phyloP scores from a whole-genome alignment of 2,113 vertebrate species.

The Zapus hudsonius region DNA sequence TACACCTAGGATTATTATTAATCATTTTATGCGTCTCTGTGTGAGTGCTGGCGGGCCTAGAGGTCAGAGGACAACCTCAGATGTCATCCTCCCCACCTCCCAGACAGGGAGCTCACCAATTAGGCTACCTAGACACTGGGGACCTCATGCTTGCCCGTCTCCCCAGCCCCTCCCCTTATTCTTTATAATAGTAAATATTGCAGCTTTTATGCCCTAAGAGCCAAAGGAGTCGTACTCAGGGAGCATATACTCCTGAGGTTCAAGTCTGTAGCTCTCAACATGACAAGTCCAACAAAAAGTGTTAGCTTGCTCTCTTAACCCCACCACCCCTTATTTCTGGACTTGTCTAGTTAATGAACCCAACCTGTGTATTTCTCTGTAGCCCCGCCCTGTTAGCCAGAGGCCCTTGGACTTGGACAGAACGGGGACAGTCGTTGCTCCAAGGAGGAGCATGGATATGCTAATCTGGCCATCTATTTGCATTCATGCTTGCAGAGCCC shows the following conservation, averaged over 20 bases:
- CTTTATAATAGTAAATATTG: background rate
- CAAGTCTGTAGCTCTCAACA: background rate
- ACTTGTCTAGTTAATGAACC: background rate
- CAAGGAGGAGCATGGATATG: background rate
- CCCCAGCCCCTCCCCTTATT: background rate
- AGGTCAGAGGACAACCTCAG: too few species aligned
- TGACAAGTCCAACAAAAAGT: background rate
- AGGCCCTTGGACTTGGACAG: background rate
- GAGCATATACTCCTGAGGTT: background rate
- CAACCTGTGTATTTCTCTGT: background rate
- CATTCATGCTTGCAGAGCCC: too few species aligned
- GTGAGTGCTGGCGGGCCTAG: too few species aligned
- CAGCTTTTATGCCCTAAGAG: background rate
- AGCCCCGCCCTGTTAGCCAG: background rate
- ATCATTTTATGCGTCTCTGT: too few species aligned
- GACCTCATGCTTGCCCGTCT: background rate
- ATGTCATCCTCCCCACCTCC: too few species aligned
- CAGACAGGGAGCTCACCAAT: too few species aligned
- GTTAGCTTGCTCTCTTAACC: background rate
- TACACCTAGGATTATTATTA: too few species aligned
- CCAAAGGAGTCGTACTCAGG: background rate
- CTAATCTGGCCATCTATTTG: background rate
- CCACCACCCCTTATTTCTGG: background rate
- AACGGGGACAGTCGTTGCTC: background rate
- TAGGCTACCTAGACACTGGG: too few species aligned